phyloP scores from a whole-genome alignment of 2,888 invertebrate genomes.

The Cepaea hortensis region DNA sequence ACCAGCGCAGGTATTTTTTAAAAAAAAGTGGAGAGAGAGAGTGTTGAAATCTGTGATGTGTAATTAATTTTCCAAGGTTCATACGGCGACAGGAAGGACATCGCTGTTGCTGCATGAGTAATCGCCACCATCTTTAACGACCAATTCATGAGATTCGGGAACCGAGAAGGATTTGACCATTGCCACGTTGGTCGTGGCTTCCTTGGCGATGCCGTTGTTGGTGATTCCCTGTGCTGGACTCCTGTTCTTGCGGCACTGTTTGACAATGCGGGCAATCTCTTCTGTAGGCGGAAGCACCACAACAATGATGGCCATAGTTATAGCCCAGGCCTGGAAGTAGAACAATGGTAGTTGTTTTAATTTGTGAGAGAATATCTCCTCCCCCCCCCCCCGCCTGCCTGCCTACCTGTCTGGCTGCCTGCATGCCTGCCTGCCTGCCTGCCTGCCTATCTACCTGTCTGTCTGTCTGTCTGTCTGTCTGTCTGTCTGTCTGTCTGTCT shows the following conservation, averaged over 20 bases:
- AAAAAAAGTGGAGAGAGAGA: too few relatives aligned
- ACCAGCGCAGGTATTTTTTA: too few relatives aligned
- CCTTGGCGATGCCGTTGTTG: conserved; percentile 39
- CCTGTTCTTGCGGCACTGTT: conserved; percentile 63
- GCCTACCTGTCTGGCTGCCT: too few relatives aligned
- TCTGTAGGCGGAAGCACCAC: conserved; percentile 69
- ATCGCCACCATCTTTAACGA: conserved; percentile 52
- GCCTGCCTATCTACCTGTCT: too few relatives aligned
- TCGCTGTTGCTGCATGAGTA: conserved; percentile 48
- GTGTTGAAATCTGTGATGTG: too few relatives aligned
- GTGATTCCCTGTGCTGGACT: conserved; percentile 45
- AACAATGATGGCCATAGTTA: conserved; percentile 70
- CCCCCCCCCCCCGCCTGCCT: not conserved
- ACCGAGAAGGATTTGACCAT: conserved; percentile 35
- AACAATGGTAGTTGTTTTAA: too few relatives aligned
- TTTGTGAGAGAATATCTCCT: not conserved
- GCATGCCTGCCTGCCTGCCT: too few relatives aligned
- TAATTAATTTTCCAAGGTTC: not conserved
- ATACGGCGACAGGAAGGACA: conserved; percentile 49
- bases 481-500: too few relatives aligned
- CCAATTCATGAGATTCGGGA: conserved; percentile 51
- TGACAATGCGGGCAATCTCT: conserved; percentile 66
- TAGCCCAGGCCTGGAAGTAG: conserved; percentile 63
- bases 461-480: too few relatives aligned
- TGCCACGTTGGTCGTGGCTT: not conserved